These are phyloP conservation scores for Polyergus mexicanus DNA, from an alignment of 1,140 invertebrate species.

Conservation along the genomic window DNA sequence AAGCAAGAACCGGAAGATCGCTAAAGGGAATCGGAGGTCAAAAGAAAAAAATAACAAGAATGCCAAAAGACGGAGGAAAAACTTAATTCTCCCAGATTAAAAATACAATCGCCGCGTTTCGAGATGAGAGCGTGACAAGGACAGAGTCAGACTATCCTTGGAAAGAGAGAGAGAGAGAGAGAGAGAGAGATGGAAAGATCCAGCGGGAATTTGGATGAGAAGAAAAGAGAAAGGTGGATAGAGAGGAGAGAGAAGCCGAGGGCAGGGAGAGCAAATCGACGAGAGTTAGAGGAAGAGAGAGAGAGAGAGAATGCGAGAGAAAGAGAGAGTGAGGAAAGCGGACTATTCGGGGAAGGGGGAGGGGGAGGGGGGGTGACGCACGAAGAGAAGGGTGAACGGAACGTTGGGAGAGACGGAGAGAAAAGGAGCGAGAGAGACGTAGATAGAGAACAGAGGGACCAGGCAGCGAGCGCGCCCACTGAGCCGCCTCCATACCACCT, in stretches of 20 bases:
- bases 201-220: conserved; percentile 35
- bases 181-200: conserved; percentile 21
- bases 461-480: conserved; percentile 73
- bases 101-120: conserved; percentile 42
- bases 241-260: conserved; percentile 44
- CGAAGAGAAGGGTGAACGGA: conserved; percentile 39
- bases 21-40: not conserved
- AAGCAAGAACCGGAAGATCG: not conserved
- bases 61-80: conserved; percentile 40
- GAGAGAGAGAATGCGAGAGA: no score
- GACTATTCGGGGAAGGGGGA: conserved; percentile 33
- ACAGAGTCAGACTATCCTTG: conserved; percentile 20
- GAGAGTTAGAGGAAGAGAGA: not conserved
- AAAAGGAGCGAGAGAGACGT: conserved; percentile 34
- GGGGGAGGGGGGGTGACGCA: not conserved
- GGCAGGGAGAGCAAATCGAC: conserved; percentile 20
- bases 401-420: not conserved
- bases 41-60: conserved; percentile 40
- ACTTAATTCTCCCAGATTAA: conserved; percentile 54
- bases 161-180: conserved; percentile 31
- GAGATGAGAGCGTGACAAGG: conserved; percentile 7
- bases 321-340: not conserved
- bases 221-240: conserved; percentile 22
- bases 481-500: conserved; percentile 80
- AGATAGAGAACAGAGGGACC: conserved; percentile 51